Evolutionary conservation across 2,113 vertebrate genomes (phyloP).

Genomic region (Pollachius pollachius): DNA sequence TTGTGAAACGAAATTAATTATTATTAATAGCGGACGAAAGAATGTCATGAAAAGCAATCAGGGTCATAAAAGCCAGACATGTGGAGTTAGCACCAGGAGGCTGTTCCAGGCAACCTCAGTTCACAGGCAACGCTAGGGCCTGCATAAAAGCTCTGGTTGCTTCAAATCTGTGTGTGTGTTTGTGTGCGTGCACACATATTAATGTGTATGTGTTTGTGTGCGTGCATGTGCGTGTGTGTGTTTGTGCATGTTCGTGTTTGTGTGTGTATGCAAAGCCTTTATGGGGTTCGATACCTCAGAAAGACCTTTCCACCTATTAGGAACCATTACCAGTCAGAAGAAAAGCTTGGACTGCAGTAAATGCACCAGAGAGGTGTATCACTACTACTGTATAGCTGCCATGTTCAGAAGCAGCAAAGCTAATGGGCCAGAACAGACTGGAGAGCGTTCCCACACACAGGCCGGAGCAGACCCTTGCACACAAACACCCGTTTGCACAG

Average conservation of each 20-base stretch:
- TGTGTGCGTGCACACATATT: neutral
- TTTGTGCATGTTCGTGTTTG: neutral
- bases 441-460: neutral
- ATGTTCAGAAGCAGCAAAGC: conserved; percentile 47
- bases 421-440: conserved; percentile 61
- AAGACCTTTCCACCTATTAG: conserved; percentile 52
- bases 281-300: conserved; percentile 39
- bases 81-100: too few species aligned
- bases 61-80: too few species aligned
- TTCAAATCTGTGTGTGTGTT: conserved; percentile 17
- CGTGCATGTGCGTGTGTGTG: conserved; percentile 16
- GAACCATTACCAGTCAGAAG: conserved; percentile 52
- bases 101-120: too few species aligned
- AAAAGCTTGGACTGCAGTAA: conserved; percentile 47
- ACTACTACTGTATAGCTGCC: conserved; percentile 44
- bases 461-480: neutral
- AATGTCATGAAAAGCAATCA: too few species aligned
- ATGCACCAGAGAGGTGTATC: conserved; percentile 52
- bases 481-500: conserved; percentile 23
- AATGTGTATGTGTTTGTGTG: neutral
- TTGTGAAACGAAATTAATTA: too few species aligned
- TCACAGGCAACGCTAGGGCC: too few species aligned
- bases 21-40: too few species aligned
- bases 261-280: conserved; percentile 21
- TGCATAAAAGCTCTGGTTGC: neutral